These are phyloP conservation scores for Anas platyrhynchos DNA, from an alignment of 2,113 vertebrate species.

Conservation along the genomic window DNA sequence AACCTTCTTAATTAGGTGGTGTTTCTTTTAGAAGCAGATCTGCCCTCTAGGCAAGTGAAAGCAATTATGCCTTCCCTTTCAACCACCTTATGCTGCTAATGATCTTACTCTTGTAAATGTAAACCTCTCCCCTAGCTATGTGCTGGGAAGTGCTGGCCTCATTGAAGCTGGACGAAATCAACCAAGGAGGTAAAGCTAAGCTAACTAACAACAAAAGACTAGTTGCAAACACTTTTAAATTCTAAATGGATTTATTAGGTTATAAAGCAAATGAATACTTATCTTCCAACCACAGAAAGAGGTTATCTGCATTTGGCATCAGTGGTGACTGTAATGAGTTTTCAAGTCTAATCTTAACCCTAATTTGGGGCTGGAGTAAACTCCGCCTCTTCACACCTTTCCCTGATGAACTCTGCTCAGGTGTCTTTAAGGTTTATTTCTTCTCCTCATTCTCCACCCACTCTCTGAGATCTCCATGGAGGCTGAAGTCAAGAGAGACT, in stretches of 20 bases:
- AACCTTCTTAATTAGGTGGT: constrained; percentile 39
- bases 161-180: constrained; percentile 4
- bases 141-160: background rate
- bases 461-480: background rate
- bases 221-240: constrained; percentile 51
- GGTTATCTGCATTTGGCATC: constrained; percentile 42
- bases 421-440: background rate
- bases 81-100: constrained; percentile 17
- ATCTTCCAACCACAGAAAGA: background rate
- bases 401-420: constrained; percentile 1
- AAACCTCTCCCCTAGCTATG: background rate
- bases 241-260: constrained; percentile 61
- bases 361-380: constrained; percentile 22
- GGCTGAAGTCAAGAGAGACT: background rate
- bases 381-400: background rate
- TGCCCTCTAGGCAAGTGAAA: background rate
- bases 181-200: constrained; percentile 29
- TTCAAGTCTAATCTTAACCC: constrained; percentile 38
- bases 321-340: constrained; percentile 41
- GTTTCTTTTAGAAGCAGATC: background rate
- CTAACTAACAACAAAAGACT: background rate
- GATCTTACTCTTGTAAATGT: background rate
- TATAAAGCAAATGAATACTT: constrained; percentile 16
- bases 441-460: background rate
- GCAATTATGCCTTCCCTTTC: constrained; percentile 21